Percentiles rank a stretch among this genome's conserved stretches.
phyloP scores from a whole-genome alignment of 2,888 invertebrate genomes.

The Eugnorisma glareosa region DNA sequence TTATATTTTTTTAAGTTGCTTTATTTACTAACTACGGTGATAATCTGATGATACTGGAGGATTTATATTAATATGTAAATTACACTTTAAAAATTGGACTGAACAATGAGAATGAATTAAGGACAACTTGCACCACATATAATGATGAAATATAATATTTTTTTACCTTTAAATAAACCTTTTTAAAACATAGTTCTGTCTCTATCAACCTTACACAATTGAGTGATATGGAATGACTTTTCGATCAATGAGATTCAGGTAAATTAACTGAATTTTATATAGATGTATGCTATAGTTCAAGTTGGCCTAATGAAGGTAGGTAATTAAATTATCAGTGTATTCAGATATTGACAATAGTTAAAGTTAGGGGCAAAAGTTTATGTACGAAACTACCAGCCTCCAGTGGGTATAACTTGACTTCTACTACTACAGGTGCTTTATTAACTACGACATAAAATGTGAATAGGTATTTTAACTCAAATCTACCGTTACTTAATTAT shows the following conservation, averaged over 20 bases:
- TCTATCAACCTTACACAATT: neutral
- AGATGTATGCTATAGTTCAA: neutral
- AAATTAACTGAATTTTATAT: neutral
- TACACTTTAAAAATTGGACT: conserved; percentile 1
- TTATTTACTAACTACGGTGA: conserved; percentile 52
- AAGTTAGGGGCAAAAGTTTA: neutral
- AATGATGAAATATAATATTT: neutral
- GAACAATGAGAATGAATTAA: neutral
- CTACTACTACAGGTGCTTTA: conserved; percentile 51
- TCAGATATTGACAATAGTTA: conserved; percentile 8
- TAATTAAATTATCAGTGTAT: conserved; percentile 25
- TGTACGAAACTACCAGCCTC: conserved; percentile 45
- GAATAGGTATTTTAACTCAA: conserved; percentile 35
- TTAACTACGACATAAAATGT: conserved; percentile 33
- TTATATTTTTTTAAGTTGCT: conserved; percentile 19
- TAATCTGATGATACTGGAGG: conserved; percentile 49
- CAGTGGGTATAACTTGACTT: conserved; percentile 43
- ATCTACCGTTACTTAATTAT: conserved; percentile 69
- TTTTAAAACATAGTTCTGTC: too few species aligned
- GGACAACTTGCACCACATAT: neutral
- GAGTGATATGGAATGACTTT: neutral
- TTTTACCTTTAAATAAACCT: neutral
- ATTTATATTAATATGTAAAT: conserved; percentile 12
- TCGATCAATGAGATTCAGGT: neutral
- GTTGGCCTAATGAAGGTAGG: neutral